phyloP scores from a whole-genome alignment of 2,797 vertebrate species.

The Gymnopithys bicolor region DNA sequence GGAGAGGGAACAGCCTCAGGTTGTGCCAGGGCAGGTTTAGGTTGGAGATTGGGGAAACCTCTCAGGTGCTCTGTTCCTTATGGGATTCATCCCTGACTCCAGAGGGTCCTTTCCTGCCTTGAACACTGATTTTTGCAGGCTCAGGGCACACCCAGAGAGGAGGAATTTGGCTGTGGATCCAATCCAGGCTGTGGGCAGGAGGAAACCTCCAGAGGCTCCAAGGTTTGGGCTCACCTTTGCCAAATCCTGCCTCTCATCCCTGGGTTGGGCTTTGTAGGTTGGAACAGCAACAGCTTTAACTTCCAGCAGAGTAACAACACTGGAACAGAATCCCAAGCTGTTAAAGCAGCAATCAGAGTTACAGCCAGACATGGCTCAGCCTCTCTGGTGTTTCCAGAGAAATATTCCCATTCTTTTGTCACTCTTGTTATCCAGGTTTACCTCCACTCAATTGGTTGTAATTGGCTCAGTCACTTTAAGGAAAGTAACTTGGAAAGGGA shows the following conservation, averaged over 20 bases:
- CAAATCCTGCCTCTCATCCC: rapidly evolving
- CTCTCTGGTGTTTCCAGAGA: neutral
- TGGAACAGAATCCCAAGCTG: neutral
- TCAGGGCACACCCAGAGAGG: rapidly evolving
- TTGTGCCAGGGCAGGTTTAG: no score
- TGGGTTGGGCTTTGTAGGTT: neutral
- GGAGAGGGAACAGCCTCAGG: no score
- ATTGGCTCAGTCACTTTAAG: neutral
- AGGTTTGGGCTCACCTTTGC: rapidly evolving
- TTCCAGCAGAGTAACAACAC: neutral
- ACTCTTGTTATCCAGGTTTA: neutral
- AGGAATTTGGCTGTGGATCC: neutral
- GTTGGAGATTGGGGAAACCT: no score
- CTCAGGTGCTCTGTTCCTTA: no score
- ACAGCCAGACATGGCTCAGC: neutral
- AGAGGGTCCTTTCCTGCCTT: neutral
- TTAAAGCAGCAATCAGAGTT: neutral
- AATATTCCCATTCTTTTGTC: neutral
- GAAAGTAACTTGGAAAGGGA: neutral
- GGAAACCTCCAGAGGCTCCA: rapidly evolving
- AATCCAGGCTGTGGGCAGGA: neutral
- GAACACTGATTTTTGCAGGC: neutral
- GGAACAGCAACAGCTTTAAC: neutral
- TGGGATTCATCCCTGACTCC: neutral
- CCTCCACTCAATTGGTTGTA: neutral